Base-by-base conservation (phyloP, 2,888 invertebrate species). In the Syrphus vitripennis region DNA sequence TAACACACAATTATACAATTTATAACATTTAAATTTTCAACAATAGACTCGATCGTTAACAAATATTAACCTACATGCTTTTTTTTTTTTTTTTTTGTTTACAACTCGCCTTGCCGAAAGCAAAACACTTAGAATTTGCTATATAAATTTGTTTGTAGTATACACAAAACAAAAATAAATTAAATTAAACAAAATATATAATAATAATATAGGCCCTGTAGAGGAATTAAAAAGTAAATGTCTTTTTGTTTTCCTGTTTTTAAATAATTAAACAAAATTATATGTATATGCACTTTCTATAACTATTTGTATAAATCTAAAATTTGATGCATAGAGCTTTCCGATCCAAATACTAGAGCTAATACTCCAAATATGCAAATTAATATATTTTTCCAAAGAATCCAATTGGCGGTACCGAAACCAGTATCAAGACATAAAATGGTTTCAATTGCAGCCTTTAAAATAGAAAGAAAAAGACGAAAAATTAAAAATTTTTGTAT, bases 391-490 rank as follows among this genome's bases (percentile, higher is more conserved):
- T 98, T 98, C 93, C 95, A 93, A 34, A 97, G 93, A 12, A 96
- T 94, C 94, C 95, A 97, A 88, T 96, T 94, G 88, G 92, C 94
- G 55, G 93, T 93, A 6, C 97, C 97, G 83, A 96, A 97, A 48
- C 97, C 97, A 87, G 95, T 94, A 76, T 97, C 95, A 97, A 97
- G 97, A 91, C 95, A 97, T 0, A 97, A 97, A 83, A 98, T 94
- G 4, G 96, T 94, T 93, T 98, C 98, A 87, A 98, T 96, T 80
- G 96, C 93, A 3, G 94, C 92, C 92, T 92, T 42, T 12, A n/a
- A 50, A n/a, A 86, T 83, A 12, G 3, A 50, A 3, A 50, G 26
- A 70, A 12, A 37, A 16, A 50, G n/a, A n/a, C 14, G 45, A 16
- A 19, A 4, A 26, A n/a, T 19, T 37, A n/a, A 4, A 31, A 40